Conservation (phyloP, 2,888 invertebrate genomes). For the Thera britannica region DNA sequence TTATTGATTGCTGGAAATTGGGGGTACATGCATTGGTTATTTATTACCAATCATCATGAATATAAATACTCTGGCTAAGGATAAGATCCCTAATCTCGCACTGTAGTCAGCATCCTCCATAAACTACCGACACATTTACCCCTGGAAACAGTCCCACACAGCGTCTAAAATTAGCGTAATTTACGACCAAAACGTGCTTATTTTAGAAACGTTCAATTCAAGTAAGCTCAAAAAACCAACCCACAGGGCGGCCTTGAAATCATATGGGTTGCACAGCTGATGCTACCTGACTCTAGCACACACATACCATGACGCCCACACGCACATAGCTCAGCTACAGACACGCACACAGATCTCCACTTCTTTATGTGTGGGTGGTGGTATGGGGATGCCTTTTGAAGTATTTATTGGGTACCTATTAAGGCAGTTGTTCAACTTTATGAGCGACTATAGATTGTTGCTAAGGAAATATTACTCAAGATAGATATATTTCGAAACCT, state of each 20-base stretch:
- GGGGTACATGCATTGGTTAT: too few species aligned
- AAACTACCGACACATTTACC: constrained; percentile 15
- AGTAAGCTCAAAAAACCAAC: constrained; percentile 49
- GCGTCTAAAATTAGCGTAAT: constrained; percentile 36
- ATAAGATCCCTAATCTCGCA: not conserved
- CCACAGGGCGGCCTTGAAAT: constrained; percentile 78
- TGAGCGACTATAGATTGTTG: constrained; percentile 12
- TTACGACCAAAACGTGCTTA: constrained; percentile 43
- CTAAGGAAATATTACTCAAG: constrained; percentile 1
- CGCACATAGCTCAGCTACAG: constrained; percentile 14
- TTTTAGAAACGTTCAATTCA: constrained; percentile 38
- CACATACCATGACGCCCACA: constrained; percentile 37
- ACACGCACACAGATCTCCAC: constrained; percentile 22
- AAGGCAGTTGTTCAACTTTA: constrained; percentile 27
- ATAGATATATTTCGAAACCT: not conserved
- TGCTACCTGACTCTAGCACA: constrained; percentile 73
- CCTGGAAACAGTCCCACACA: constrained; percentile 35
- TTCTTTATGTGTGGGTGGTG: constrained; percentile 24
- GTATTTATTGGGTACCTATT: constrained; percentile 26
- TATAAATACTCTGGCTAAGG: too few species aligned
- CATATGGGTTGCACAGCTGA: constrained; percentile 83
- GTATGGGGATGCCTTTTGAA: constrained; percentile 19
- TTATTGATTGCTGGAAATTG: too few species aligned
- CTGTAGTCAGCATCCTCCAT: constrained; percentile 6
- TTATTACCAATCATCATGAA: too few species aligned